Percentiles rank a stretch among this genome's conserved stretches.
These are phyloP conservation scores for Tuta absoluta DNA, from an alignment of 2,888 invertebrate species.

Conservation along the genomic window DNA sequence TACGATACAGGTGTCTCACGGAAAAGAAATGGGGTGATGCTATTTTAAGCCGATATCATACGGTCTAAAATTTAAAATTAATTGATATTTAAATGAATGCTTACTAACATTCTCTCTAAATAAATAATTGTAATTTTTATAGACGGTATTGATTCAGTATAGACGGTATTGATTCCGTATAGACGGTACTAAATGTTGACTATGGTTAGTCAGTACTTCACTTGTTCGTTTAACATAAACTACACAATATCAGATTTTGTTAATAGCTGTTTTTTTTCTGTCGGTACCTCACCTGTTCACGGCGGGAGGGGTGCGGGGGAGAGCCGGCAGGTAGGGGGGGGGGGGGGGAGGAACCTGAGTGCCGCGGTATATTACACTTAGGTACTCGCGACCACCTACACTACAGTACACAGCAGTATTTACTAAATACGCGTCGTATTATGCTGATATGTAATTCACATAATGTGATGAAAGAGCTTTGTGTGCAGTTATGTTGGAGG, in stretches of 20 bases:
- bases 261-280: background rate
- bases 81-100: no score
- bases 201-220: background rate
- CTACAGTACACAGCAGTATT: background rate
- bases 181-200: no score
- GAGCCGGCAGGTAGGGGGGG: background rate
- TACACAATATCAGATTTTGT: background rate
- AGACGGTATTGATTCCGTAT: no score
- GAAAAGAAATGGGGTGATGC: no score
- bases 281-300: slow-evolving; percentile 8
- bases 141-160: no score
- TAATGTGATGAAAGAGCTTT: background rate
- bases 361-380: slow-evolving; percentile 23
- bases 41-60: no score
- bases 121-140: no score
- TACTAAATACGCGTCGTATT: background rate
- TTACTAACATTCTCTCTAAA: no score
- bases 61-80: no score
- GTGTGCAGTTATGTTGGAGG: background rate
- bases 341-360: background rate
- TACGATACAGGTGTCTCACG: no score
- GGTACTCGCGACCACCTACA: background rate
- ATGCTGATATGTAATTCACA: background rate
- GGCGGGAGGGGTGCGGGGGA: background rate
- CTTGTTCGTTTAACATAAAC: no score